phyloP scores from a whole-genome alignment of 1,140 invertebrate genomes.

The Manduca sexta region DNA sequence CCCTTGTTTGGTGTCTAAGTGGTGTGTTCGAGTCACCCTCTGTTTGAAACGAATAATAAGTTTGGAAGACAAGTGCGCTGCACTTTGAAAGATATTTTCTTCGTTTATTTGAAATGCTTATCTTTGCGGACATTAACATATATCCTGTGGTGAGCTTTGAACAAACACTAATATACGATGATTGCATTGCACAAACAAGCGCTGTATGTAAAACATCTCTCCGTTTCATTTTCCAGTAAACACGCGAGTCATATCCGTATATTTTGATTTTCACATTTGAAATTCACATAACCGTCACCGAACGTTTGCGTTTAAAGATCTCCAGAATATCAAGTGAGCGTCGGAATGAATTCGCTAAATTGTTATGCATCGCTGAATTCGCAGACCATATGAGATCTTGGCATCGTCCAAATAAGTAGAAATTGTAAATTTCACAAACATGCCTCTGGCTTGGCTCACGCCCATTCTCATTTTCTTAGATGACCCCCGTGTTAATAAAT shows the following conservation, averaged over 20 bases:
- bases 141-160: too few relatives aligned
- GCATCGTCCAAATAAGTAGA: conserved; percentile 32
- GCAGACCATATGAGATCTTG: conserved; percentile 15
- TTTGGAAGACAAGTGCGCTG: conserved; percentile 59
- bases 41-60: conserved; percentile 66
- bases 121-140: neutral
- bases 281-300: conserved; percentile 9
- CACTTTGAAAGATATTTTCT: too few relatives aligned
- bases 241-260: neutral
- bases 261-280: conserved; percentile 6
- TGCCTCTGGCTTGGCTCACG: conserved; percentile 27
- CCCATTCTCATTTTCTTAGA: conserved; percentile 52
- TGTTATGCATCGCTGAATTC: conserved; percentile 7
- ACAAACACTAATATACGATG: too few relatives aligned
- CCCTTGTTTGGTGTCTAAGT: conserved; percentile 72
- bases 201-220: too few relatives aligned
- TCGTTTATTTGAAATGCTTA: neutral
- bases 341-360: conserved; percentile 12
- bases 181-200: too few relatives aligned
- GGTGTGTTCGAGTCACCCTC: conserved; percentile 68
- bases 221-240: too few relatives aligned
- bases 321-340: conserved; percentile 9
- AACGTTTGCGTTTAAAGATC: conserved; percentile 6
- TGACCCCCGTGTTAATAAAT: conserved; percentile 51
- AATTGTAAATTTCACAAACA: conserved; percentile 33